phyloP scores from a whole-genome alignment of 2,888 invertebrate species.

The Laothoe populi region DNA sequence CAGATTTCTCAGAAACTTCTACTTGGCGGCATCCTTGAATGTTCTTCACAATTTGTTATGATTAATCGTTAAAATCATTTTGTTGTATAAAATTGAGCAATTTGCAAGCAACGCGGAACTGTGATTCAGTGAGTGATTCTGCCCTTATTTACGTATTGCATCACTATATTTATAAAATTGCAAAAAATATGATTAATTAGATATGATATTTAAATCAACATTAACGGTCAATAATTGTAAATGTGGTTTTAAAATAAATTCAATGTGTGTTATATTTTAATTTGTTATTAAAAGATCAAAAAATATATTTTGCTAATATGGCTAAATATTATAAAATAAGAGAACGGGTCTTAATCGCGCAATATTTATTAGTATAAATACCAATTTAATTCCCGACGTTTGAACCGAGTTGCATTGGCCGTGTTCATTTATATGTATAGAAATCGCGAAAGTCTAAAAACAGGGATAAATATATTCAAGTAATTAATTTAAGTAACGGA shows the following conservation, averaged over 20 bases:
- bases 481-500: no score
- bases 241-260: no score
- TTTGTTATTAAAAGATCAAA: no score
- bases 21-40: background rate
- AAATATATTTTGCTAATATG: no score
- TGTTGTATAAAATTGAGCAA: slow-evolving; percentile 33
- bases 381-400: no score
- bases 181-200: background rate
- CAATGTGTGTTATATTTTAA: background rate
- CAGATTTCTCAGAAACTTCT: slow-evolving; percentile 2
- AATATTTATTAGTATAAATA: no score
- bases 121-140: slow-evolving; percentile 2
- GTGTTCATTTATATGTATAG: no score
- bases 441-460: no score
- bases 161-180: background rate
- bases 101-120: slow-evolving; percentile 24
- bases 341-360: no score
- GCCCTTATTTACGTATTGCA: background rate
- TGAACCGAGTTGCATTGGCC: no score
- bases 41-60: slow-evolving; percentile 22
- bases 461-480: no score
- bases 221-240: background rate
- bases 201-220: background rate
- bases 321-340: no score
- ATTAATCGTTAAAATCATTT: slow-evolving; percentile 31